Conservation (phyloP, 2,797 vertebrate species). For the Spinus olivaceus region DNA sequence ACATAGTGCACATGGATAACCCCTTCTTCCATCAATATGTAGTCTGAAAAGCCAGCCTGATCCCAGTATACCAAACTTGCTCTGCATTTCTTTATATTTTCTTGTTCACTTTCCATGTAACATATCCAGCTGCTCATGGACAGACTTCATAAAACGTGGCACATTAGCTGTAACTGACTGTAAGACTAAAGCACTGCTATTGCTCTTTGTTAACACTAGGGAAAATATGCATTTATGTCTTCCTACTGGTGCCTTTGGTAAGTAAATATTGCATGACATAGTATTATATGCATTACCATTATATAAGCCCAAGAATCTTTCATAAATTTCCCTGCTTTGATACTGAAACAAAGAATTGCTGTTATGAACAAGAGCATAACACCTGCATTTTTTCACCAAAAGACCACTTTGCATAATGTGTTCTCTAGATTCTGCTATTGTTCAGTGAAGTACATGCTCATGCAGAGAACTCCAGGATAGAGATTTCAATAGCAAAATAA, state of each 20-base stretch:
- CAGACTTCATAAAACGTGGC: background rate
- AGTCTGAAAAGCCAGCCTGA: background rate
- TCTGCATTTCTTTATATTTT: background rate
- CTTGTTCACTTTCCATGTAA: background rate
- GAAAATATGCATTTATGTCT: background rate
- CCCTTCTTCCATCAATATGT: background rate
- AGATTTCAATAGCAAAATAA: slow-evolving; percentile 23
- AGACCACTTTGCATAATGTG: slow-evolving; percentile 10
- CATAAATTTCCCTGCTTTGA: background rate
- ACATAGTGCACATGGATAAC: background rate
- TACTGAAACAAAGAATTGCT: slow-evolving; percentile 11
- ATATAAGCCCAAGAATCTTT: background rate
- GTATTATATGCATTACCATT: background rate
- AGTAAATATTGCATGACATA: background rate
- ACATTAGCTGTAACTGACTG: background rate
- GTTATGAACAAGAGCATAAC: background rate
- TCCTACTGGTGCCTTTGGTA: background rate
- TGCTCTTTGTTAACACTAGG: background rate
- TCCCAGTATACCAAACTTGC: background rate
- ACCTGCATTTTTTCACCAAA: slow-evolving; percentile 13
- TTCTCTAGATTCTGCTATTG: slow-evolving; percentile 26
- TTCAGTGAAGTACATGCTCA: slow-evolving; percentile 20
- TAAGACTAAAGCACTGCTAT: background rate
- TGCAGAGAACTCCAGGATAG: slow-evolving; percentile 21
- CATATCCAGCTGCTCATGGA: background rate